A percentile compares a stretch with the other conserved stretches of the same genome.
These are phyloP conservation scores for Dusona sp. DNA, from an alignment of 2,888 invertebrate genomes.

Conservation along the genomic window DNA sequence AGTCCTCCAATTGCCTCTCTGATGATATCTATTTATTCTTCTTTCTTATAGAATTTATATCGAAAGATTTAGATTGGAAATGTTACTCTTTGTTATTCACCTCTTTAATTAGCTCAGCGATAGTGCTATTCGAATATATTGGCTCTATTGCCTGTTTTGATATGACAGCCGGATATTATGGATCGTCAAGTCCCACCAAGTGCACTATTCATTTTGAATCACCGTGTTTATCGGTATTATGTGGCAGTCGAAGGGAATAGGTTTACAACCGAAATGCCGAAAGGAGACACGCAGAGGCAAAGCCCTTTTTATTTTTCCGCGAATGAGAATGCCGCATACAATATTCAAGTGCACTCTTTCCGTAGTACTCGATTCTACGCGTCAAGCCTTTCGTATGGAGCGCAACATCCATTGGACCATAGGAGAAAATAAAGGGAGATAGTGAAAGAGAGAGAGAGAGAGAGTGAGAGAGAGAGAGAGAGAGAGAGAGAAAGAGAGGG, in stretches of 20 bases:
- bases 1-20: too few relatives aligned
- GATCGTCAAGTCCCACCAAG: not conserved
- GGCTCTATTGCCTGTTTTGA: not conserved
- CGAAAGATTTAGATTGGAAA: too few relatives aligned
- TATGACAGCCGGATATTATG: not conserved
- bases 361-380: slow-evolving; percentile 77
- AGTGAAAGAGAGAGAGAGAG: not conserved
- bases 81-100: too few relatives aligned
- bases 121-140: not conserved
- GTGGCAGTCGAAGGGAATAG: slow-evolving; percentile 18
- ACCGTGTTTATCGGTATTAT: slow-evolving; percentile 11
- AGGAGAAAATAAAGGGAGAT: slow-evolving; percentile 16
- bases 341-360: slow-evolving; percentile 77
- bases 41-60: too few relatives aligned
- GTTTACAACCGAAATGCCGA: slow-evolving; percentile 63
- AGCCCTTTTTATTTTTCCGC: slow-evolving; percentile 75
- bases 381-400: slow-evolving; percentile 70
- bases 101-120: not conserved
- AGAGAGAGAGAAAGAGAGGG: not conserved
- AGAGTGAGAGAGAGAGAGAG: not conserved
- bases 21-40: too few relatives aligned
- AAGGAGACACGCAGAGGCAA: slow-evolving; percentile 62
- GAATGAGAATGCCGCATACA: slow-evolving; percentile 78
- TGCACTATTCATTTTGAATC: not conserved
- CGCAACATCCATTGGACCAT: slow-evolving; percentile 37